Evolutionary conservation across 2,113 vertebrate species (phyloP), one percentile per base, ranked within the genome.

Genomic region (Thalassoma bifasciatum): DNA sequence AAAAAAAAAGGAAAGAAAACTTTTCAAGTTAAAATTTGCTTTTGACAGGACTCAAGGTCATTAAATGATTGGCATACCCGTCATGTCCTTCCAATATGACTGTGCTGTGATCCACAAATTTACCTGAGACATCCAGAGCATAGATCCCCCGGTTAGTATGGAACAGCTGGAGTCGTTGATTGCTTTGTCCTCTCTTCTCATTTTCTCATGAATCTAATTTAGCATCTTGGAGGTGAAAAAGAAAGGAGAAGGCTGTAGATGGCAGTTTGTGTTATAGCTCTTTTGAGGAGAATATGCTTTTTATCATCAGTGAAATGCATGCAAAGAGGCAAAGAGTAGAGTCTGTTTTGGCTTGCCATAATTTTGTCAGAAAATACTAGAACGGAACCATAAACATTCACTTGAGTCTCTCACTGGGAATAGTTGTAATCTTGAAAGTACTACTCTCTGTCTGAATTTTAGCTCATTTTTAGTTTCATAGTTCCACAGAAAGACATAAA

Each of bases 131-230:
- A 66, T 65, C 52, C 54, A 49, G 36, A 37, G 24, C 61, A 52
- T 58, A 66, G 76, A 86, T 77, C 75, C 65, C 50, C 73, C 69
- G 47, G 75, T 84, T 86, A 58, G 71, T 64, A 76, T 66, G 75
- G 72, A 81, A 80, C 73, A 79, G 77, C 70, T 81, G 76, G 51
- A 63, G 59, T 66, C 64, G 75, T 72, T 84, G 68, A 89, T 79
- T 86, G 77, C 84, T 86, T 87, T 72, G 70, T 85, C 67, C 63
- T 68, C 63, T 66, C 53, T 12, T 24, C 60, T 84, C 63, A 76
- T 76, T 80, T 75, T 69, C 66, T 81, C 71, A 77, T 75, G 83
- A 86, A 83, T 89, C 60, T 84, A 79, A 84, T 82, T 90, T 70
- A 75, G 44, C 42, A 44, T 75, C 64, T 71, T 24, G 38, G 68